These are phyloP conservation scores for Agrotis clavis DNA, from an alignment of 2,888 invertebrate species.

Conservation along the genomic window DNA sequence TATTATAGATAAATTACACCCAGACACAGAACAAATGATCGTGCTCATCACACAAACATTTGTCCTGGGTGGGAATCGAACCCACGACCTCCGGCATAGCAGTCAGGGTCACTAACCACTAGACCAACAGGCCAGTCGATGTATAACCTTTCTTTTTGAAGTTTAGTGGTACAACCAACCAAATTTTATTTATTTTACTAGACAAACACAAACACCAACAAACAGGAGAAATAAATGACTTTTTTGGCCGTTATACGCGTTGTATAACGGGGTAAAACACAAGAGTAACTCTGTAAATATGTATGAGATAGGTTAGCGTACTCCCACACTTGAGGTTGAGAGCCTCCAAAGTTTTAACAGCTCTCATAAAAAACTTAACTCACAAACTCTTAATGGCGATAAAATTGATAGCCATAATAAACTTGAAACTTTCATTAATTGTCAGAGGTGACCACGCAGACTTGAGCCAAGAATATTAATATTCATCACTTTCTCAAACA, in stretches of 20 bases:
- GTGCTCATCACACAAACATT: no score
- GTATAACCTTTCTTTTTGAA: no score
- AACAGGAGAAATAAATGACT: neutral
- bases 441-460: conserved; percentile 59
- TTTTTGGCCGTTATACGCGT: conserved; percentile 6
- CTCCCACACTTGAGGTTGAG: conserved; percentile 24
- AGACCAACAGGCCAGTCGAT: no score
- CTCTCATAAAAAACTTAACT: conserved; percentile 45
- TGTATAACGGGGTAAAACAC: conserved; percentile 19
- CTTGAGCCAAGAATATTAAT: conserved; percentile 68
- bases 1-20: no score
- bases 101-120: no score
- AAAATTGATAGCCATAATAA: conserved; percentile 63
- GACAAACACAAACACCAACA: no score
- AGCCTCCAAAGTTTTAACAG: conserved; percentile 10
- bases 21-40: no score
- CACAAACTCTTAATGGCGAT: conserved; percentile 51
- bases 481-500: conserved; percentile 75
- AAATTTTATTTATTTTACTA: no score
- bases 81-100: no score
- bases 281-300: neutral
- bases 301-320: conserved; percentile 12
- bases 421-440: conserved; percentile 58
- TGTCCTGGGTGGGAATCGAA: no score
- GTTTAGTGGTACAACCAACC: no score